Evolutionary conservation across 2,113 vertebrate genomes (phyloP).

Genomic region (Sarotherodon lohbergeri): DNA sequence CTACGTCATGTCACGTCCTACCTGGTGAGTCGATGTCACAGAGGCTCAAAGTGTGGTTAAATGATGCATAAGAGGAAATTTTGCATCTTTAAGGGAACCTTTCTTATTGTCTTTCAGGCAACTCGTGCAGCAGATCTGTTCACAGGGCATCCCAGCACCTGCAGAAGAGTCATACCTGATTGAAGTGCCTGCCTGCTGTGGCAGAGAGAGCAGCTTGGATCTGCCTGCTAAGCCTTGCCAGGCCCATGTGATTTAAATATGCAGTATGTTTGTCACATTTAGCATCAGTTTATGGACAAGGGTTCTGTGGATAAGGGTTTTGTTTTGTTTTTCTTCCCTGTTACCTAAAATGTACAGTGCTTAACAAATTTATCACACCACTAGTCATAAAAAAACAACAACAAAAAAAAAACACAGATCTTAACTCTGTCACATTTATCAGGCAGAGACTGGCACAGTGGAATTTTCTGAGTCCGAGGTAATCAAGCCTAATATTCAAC

Average conservation of each 20-base stretch:
- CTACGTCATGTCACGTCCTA: constrained; percentile 85
- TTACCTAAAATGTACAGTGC: neutral
- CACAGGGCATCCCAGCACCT: constrained; percentile 68
- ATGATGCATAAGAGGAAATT: neutral
- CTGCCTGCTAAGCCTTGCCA: constrained; percentile 76
- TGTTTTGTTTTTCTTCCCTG: neutral
- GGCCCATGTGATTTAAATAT: constrained; percentile 75
- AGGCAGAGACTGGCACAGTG: too few species aligned
- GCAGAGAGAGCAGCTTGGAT: constrained; percentile 83
- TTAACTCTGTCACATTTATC: neutral
- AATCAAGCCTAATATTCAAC: neutral
- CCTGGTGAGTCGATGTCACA: constrained; percentile 78
- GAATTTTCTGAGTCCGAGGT: neutral
- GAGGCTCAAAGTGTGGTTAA: neutral
- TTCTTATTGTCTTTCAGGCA: constrained; percentile 71
- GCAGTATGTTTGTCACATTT: neutral
- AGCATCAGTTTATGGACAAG: neutral
- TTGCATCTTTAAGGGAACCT: neutral
- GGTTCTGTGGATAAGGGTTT: neutral
- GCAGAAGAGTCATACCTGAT: constrained; percentile 71
- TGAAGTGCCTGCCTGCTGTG: constrained; percentile 81
- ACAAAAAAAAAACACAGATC: neutral
- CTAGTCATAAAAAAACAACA: neutral
- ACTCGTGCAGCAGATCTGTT: constrained; percentile 83
- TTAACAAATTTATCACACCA: neutral